Conservation (phyloP, 2,888 invertebrate species). For the Steinernema hermaphroditum region DNA sequence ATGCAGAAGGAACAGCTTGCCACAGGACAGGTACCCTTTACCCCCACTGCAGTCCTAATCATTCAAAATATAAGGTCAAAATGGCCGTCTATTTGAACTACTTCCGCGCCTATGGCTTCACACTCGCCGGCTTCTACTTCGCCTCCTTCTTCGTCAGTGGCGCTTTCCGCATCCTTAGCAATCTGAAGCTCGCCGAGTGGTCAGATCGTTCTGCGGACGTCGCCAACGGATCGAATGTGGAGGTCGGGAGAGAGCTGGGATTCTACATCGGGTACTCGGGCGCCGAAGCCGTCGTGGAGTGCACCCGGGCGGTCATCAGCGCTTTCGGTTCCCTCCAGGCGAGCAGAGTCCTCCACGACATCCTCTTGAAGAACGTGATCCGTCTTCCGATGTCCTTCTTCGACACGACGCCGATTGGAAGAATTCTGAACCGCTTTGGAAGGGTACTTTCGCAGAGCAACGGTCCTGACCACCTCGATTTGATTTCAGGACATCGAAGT, state of each 20-base stretch:
- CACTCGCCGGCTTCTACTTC: slow-evolving; percentile 79
- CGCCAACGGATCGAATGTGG: slow-evolving; percentile 60
- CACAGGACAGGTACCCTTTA: slow-evolving; percentile 75
- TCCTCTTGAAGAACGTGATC: slow-evolving; percentile 65
- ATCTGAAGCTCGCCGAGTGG: slow-evolving; percentile 65
- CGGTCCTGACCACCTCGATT: too few relatives aligned
- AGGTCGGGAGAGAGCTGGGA: slow-evolving; percentile 58
- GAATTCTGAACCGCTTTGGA: slow-evolving; percentile 68
- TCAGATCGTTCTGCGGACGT: slow-evolving; percentile 49
- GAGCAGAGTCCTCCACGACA: slow-evolving; percentile 65
- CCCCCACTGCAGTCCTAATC: background rate
- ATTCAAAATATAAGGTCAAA: slow-evolving; percentile 73
- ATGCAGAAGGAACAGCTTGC: slow-evolving; percentile 72
- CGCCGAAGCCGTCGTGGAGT: slow-evolving; percentile 64
- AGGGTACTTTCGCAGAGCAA: too few relatives aligned
- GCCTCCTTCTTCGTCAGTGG: slow-evolving; percentile 63
- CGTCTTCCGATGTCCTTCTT: slow-evolving; percentile 68
- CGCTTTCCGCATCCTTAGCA: slow-evolving; percentile 56
- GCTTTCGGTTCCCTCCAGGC: slow-evolving; percentile 68
- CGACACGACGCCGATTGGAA: slow-evolving; percentile 68
- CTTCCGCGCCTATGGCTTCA: slow-evolving; percentile 80
- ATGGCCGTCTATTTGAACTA: slow-evolving; percentile 86
- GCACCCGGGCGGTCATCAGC: slow-evolving; percentile 60
- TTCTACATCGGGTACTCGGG: slow-evolving; percentile 69
- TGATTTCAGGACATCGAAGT: slow-evolving; percentile 49